A percentile compares a stretch with the other conserved stretches of the same genome.
Evolutionary conservation across 1,140 invertebrate species (phyloP).

Genomic region (Drosophila elegans): DNA sequence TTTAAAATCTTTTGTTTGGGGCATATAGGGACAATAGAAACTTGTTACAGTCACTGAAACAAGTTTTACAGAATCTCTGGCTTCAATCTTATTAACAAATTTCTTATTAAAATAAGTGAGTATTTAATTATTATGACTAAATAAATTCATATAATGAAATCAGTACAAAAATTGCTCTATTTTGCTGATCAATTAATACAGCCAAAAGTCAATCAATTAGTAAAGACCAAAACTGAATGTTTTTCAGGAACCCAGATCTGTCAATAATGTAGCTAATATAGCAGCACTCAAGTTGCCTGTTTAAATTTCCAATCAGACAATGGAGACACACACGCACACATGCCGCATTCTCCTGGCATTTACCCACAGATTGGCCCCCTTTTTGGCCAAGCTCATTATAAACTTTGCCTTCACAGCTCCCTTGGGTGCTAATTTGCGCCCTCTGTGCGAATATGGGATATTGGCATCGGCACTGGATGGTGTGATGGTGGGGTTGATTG

Average conservation of each 20-base stretch:
- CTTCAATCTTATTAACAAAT: no score
- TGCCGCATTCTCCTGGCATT: slow-evolving; percentile 14
- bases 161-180: no score
- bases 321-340: slow-evolving; percentile 26
- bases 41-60: no score
- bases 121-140: no score
- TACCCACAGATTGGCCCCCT: slow-evolving; percentile 27
- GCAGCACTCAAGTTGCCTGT: slow-evolving; percentile 18
- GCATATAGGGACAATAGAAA: no score
- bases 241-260: not conserved
- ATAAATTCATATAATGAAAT: no score
- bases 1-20: no score
- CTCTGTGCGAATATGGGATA: slow-evolving; percentile 10
- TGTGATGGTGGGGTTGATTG: slow-evolving; percentile 11
- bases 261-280: not conserved
- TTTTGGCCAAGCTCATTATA: slow-evolving; percentile 71
- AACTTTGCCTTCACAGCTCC: slow-evolving; percentile 71
- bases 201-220: no score
- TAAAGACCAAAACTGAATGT: no score
- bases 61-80: no score
- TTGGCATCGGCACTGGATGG: slow-evolving; percentile 2
- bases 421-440: slow-evolving; percentile 73
- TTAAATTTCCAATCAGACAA: slow-evolving; percentile 57
- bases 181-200: no score
- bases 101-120: no score